Conservation (phyloP, 2,113 vertebrate genomes). For the Chamaetylas fuelleborni region DNA sequence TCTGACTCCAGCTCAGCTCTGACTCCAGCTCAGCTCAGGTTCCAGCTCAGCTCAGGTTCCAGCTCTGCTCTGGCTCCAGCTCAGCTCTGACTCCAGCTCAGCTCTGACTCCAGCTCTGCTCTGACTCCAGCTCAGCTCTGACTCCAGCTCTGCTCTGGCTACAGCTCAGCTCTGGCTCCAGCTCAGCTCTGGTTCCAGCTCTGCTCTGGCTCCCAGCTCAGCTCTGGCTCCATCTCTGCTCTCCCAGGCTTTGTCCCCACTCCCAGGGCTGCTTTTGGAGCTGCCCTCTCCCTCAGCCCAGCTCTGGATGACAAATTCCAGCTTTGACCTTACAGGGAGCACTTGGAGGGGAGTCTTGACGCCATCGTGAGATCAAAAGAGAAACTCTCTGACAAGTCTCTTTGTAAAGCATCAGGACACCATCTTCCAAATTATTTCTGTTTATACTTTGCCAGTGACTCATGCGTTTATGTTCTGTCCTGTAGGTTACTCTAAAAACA, state of each 20-base stretch:
- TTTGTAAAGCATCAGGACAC: slow-evolving; percentile 7
- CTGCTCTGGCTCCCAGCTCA: no score
- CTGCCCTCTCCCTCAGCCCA: neutral
- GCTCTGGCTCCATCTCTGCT: neutral
- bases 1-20: no score
- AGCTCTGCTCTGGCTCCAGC: no score
- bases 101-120: no score
- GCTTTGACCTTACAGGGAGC: neutral
- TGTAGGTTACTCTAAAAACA: slow-evolving; percentile 69
- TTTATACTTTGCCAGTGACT: slow-evolving; percentile 53
- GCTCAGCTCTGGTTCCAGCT: neutral
- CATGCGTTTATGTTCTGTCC: slow-evolving; percentile 61
- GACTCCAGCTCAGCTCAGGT: no score
- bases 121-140: no score
- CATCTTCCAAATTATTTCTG: slow-evolving; percentile 49
- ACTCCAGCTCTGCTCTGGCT: no score
- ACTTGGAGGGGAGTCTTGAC: neutral
- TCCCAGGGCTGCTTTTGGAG: neutral
- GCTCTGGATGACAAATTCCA: neutral
- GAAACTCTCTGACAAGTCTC: slow-evolving; percentile 1
- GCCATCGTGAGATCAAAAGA: neutral
- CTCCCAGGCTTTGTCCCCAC: neutral
- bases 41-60: no score
- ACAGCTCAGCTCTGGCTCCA: no score
- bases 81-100: no score